Percentiles rank a stretch among this genome's conserved stretches.
phyloP scores from a whole-genome alignment of 30 jellyfish, hydroid and myxozoan species.

The Aurelia aurita complex sp. Pacific region DNA sequence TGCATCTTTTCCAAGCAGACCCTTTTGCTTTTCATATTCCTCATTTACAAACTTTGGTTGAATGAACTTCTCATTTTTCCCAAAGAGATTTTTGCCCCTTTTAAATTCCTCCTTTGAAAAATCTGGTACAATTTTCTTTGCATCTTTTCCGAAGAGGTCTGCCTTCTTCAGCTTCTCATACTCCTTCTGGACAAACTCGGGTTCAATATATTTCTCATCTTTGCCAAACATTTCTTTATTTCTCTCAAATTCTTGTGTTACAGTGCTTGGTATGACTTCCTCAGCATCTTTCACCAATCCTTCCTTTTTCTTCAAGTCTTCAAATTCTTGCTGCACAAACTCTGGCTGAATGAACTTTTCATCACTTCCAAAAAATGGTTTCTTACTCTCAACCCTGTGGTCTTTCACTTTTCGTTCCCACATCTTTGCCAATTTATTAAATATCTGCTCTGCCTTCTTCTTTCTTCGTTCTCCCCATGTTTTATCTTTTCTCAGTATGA shows the following conservation, averaged over 20 bases:
- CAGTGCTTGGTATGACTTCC: not conserved
- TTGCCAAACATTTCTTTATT: conserved; percentile 29
- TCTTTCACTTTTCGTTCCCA: conserved; percentile 22
- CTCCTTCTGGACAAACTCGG: conserved; percentile 6
- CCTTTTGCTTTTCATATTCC: conserved; percentile 10
- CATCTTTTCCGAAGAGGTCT: conserved; percentile 26
- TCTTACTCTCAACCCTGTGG: not conserved
- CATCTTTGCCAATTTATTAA: conserved; percentile 24
- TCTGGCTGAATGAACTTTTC: not conserved
- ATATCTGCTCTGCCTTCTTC: conserved; percentile 28
- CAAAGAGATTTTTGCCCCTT: not conserved
- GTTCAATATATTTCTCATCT: conserved; percentile 35
- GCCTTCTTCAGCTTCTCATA: not conserved
- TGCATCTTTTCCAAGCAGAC: conserved; percentile 31
- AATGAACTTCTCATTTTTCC: conserved; percentile 17
- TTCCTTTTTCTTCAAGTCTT: not conserved
- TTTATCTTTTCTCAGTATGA: conserved; percentile 8
- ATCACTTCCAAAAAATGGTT: not conserved
- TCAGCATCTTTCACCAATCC: not conserved
- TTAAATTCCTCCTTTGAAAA: conserved; percentile 28
- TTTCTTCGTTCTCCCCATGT: conserved; percentile 4
- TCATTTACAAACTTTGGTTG: conserved; percentile 34
- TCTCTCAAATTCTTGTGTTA: not conserved
- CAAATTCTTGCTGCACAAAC: not conserved
- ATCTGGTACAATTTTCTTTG: conserved; percentile 32